Percentiles rank a stretch among this genome's conserved stretches.
Evolutionary conservation across 2,888 invertebrate genomes (phyloP).

Genomic region (Incurvaria masculella): DNA sequence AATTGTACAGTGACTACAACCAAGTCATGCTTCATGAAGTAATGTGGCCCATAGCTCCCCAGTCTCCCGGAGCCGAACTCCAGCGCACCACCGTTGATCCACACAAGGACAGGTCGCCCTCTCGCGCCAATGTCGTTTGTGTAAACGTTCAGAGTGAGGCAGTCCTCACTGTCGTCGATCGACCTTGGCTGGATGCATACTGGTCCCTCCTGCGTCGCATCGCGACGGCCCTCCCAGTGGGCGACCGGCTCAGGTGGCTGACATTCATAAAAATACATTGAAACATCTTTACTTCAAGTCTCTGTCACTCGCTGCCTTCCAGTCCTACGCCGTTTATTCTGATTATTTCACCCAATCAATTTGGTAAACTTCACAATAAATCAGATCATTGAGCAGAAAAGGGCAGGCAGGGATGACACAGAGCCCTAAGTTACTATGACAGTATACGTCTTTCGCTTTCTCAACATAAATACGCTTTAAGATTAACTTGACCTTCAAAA

Average conservation of each 20-base stretch:
- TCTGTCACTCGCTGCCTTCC: neutral
- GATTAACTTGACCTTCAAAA: too few relatives aligned
- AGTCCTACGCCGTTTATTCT: neutral
- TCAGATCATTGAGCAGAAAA: too few relatives aligned
- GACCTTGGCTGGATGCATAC: conserved; percentile 1
- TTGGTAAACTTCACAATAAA: too few relatives aligned
- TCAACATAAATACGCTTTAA: too few relatives aligned
- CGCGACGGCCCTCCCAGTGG: neutral
- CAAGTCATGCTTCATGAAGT: conserved; percentile 20
- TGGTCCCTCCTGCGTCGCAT: conserved; percentile 5
- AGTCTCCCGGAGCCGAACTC: neutral
- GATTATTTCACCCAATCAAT: neutral
- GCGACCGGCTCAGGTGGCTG: conserved; percentile 4
- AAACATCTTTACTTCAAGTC: neutral
- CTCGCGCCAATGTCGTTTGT: neutral
- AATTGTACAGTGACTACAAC: conserved; percentile 25
- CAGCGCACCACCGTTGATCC: conserved; percentile 4
- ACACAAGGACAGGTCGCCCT: neutral
- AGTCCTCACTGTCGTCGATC: conserved; percentile 3
- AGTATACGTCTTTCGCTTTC: too few relatives aligned
- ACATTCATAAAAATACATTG: neutral
- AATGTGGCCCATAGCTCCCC: conserved; percentile 15
- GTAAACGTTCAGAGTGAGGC: conserved; percentile 6
- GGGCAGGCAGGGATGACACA: too few relatives aligned
- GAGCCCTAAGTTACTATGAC: too few relatives aligned